Percentiles rank a stretch among this genome's conserved stretches.
These are phyloP conservation scores for Torymus auratus DNA, from an alignment of 2,888 invertebrate species.

Conservation along the genomic window DNA sequence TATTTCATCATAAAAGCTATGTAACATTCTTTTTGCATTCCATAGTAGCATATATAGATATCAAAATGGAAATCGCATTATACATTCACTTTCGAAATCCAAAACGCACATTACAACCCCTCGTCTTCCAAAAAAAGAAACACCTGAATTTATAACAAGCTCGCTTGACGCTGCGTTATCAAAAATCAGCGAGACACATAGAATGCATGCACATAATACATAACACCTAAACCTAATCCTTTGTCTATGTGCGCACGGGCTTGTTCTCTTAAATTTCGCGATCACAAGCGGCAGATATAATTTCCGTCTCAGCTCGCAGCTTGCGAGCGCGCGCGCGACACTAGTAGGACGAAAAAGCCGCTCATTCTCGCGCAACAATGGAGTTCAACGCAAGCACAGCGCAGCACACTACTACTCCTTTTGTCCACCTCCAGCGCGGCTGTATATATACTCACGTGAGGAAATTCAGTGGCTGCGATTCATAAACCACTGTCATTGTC, in stretches of 20 bases:
- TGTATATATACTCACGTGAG: background rate
- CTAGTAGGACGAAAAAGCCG: constrained; percentile 30
- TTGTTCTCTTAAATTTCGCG: constrained; percentile 20
- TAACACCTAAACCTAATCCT: constrained; percentile 15
- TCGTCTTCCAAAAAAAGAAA: no score
- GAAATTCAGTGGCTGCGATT: constrained; percentile 42
- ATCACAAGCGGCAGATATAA: constrained; percentile 39
- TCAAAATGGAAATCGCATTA: no score
- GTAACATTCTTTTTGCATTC: no score
- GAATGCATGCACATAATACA: no score
- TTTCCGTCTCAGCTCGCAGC: background rate
- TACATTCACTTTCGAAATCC: no score
- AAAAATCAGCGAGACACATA: no score
- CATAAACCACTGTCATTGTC: constrained; percentile 37
- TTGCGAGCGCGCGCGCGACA: background rate
- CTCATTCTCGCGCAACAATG: constrained; percentile 24
- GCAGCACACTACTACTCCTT: constrained; percentile 16
- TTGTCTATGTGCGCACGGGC: constrained; percentile 16
- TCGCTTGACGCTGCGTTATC: no score
- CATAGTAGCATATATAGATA: no score
- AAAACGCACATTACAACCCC: no score
- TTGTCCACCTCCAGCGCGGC: constrained; percentile 27
- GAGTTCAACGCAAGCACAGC: constrained; percentile 23
- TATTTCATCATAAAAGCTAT: no score
- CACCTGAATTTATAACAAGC: no score